These are phyloP conservation scores for Mustela nigripes DNA, from an alignment of 2,113 vertebrate species.

Conservation along the genomic window DNA sequence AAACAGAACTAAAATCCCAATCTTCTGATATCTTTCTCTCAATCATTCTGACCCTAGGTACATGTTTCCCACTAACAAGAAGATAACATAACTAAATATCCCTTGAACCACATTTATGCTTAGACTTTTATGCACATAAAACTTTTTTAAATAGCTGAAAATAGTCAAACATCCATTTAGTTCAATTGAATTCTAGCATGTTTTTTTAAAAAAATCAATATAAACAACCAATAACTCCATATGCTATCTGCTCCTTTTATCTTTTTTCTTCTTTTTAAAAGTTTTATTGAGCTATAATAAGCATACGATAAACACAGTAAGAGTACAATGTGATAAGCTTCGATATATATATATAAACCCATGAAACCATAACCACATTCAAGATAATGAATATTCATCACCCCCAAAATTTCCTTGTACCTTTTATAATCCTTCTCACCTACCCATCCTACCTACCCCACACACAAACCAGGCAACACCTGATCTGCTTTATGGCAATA, in stretches of 20 bases:
- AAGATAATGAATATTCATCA: background rate
- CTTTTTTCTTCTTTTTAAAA: background rate
- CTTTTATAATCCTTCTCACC: background rate
- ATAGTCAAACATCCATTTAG: background rate
- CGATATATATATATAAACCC: background rate
- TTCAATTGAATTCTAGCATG: conserved; percentile 7
- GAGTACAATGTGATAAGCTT: conserved; percentile 3
- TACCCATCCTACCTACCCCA: background rate
- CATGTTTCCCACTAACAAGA: background rate
- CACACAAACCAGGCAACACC: background rate
- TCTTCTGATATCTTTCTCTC: background rate
- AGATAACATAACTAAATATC: background rate
- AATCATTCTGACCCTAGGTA: background rate
- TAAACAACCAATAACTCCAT: conserved; percentile 14
- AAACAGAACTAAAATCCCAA: background rate
- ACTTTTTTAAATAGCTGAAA: conserved; percentile 2
- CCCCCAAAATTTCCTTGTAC: background rate
- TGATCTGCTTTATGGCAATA: background rate
- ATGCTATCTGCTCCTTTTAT: background rate
- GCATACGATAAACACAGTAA: background rate
- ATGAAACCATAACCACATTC: background rate
- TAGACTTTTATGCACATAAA: background rate
- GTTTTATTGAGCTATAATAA: conserved; percentile 21
- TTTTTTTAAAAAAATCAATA: background rate
- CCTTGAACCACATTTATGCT: background rate